A percentile compares a stretch with the other conserved stretches of the same genome.
These are phyloP conservation scores for Ctenopoma kingsleyae DNA, from an alignment of 2,797 vertebrate genomes.

Conservation along the genomic window DNA sequence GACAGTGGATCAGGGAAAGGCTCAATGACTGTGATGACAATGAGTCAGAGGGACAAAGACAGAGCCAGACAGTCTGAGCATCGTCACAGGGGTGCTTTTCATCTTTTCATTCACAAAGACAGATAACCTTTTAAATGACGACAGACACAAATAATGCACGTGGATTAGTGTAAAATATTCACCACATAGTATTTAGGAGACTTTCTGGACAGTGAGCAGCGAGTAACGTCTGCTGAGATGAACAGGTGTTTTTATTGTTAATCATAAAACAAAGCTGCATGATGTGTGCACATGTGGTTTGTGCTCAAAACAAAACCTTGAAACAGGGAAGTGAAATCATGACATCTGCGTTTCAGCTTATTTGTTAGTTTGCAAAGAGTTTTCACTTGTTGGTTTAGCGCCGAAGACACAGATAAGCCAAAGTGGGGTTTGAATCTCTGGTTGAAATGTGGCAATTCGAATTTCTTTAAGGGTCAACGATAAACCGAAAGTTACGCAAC, in stretches of 20 bases:
- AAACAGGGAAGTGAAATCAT: conserved; percentile 10
- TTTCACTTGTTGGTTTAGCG: background rate
- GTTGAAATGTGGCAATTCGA: conserved; percentile 14
- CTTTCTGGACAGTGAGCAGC: background rate
- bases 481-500: conserved; percentile 51
- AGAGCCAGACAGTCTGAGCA: conserved; percentile 77
- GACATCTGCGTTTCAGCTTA: conserved; percentile 29
- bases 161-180: conserved; percentile 10
- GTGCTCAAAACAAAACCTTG: conserved; percentile 27
- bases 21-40: conserved; percentile 71
- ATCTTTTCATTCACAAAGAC: conserved; percentile 67
- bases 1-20: conserved; percentile 40
- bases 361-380: conserved; percentile 20
- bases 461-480: conserved; percentile 22
- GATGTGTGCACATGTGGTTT: conserved; percentile 26
- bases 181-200: background rate
- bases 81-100: conserved; percentile 54
- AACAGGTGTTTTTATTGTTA: conserved; percentile 34
- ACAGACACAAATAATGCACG: conserved; percentile 4
- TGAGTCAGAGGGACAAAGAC: conserved; percentile 74
- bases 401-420: background rate
- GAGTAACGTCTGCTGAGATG: conserved; percentile 1
- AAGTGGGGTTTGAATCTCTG: background rate
- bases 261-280: conserved; percentile 35
- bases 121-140: conserved; percentile 11